Conservation (phyloP, 2,888 invertebrate species). For the Scrobipalpa atriplicella region DNA sequence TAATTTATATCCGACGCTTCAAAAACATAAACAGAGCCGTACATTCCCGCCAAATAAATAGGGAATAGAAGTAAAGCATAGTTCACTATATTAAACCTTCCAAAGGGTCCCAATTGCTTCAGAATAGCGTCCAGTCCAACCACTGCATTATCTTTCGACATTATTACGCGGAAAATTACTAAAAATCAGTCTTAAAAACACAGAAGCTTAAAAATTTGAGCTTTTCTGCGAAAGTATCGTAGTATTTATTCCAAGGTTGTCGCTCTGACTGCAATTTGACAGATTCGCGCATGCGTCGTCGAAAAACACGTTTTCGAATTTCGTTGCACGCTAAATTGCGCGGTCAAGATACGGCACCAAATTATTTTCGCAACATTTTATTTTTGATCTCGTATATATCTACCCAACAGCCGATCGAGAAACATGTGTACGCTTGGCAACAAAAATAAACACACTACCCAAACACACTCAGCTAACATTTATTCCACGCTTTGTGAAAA, state of each 20-base stretch:
- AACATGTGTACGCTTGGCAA: slow-evolving; percentile 2
- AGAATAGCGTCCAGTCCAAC: slow-evolving; percentile 65
- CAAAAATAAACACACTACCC: slow-evolving; percentile 29
- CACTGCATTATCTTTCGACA: slow-evolving; percentile 50
- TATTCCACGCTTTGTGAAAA: slow-evolving; percentile 17
- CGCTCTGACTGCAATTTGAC: slow-evolving; percentile 24
- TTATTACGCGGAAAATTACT: slow-evolving; percentile 38
- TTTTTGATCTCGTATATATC: slow-evolving; percentile 2
- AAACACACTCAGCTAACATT: slow-evolving; percentile 9
- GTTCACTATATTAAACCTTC: slow-evolving; percentile 69
- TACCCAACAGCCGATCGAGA: background rate
- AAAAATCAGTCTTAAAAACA: slow-evolving; percentile 38
- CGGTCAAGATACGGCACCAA: background rate
- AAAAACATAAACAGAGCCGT: slow-evolving; percentile 70
- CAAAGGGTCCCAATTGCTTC: slow-evolving; percentile 68
- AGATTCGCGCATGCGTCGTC: slow-evolving; percentile 19
- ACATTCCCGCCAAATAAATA: slow-evolving; percentile 74
- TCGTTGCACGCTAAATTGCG: slow-evolving; percentile 13
- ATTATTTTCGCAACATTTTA: background rate
- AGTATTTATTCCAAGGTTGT: slow-evolving; percentile 14
- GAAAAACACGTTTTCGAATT: background rate
- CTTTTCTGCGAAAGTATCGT: slow-evolving; percentile 9
- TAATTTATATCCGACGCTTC: slow-evolving; percentile 69
- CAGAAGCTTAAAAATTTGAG: slow-evolving; percentile 7
- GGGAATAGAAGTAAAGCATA: slow-evolving; percentile 71